Conservation (phyloP, 2,888 invertebrate species). For the Chelonus formosanus region DNA sequence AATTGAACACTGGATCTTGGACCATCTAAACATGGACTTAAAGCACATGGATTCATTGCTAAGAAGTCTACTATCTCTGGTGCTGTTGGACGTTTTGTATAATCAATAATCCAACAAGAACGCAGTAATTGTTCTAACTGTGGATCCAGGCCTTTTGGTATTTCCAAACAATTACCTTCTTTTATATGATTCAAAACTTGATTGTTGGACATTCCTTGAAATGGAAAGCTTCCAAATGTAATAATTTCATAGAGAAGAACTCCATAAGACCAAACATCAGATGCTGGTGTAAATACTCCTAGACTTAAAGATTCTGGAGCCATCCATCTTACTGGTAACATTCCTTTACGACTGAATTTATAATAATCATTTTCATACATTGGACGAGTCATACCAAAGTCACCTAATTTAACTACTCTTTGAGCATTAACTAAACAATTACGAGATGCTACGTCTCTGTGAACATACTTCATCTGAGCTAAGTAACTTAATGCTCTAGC, state of each 20-base stretch:
- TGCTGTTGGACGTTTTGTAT: slow-evolving; percentile 77
- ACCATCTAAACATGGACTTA: slow-evolving; percentile 81
- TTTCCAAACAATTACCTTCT: slow-evolving; percentile 75
- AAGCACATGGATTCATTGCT: slow-evolving; percentile 78
- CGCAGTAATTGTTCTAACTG: slow-evolving; percentile 78
- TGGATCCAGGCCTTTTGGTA: slow-evolving; percentile 81
- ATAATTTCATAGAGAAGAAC: slow-evolving; percentile 88
- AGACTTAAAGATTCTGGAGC: slow-evolving; percentile 85
- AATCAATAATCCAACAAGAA: slow-evolving; percentile 81
- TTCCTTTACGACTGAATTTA: slow-evolving; percentile 84
- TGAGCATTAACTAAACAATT: slow-evolving; percentile 83
- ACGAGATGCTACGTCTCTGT: slow-evolving; percentile 83
- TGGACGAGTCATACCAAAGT: slow-evolving; percentile 92
- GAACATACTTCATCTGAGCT: slow-evolving; percentile 85
- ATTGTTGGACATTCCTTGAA: slow-evolving; percentile 85
- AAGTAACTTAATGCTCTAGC: slow-evolving; percentile 86
- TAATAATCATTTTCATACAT: slow-evolving; percentile 91
- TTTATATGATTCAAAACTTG: slow-evolving; percentile 86
- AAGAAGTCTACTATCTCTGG: slow-evolving; percentile 83
- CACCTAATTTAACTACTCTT: slow-evolving; percentile 78
- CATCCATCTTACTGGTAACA: slow-evolving; percentile 94
- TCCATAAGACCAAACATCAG: slow-evolving; percentile 92
- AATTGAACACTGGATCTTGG: slow-evolving; percentile 79
- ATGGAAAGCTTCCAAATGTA: slow-evolving; percentile 91
- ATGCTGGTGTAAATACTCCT: slow-evolving; percentile 85